Evolutionary conservation across 2,797 vertebrate species (phyloP).

Genomic region (Sternarchorhynchus goeldii): DNA sequence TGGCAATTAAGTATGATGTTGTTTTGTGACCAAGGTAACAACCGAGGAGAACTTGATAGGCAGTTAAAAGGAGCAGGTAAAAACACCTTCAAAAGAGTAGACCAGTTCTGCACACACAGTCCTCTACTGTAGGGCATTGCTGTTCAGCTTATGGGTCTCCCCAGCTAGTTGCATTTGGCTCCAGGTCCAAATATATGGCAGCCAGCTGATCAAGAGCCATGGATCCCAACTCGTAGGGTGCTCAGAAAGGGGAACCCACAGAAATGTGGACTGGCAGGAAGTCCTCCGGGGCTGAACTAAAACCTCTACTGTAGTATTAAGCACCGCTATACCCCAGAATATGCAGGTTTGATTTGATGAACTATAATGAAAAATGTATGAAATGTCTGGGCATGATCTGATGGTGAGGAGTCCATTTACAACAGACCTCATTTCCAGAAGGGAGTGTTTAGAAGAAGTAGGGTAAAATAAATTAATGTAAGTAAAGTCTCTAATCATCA

Average conservation of each 20-base stretch:
- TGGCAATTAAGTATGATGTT: conserved; percentile 56
- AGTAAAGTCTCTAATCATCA: no score
- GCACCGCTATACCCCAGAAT: neutral
- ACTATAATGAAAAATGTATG: conserved; percentile 16
- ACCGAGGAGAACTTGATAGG: conserved; percentile 36
- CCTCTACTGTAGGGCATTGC: no score
- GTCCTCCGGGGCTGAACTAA: no score
- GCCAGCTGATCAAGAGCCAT: no score
- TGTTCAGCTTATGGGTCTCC: no score
- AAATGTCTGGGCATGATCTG: neutral
- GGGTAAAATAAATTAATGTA: no score
- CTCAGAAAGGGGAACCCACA: no score
- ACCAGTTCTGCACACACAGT: no score
- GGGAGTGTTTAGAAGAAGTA: conserved; percentile 1
- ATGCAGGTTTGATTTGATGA: neutral
- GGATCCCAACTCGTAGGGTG: no score
- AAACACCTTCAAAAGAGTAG: neutral
- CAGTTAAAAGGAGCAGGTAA: conserved; percentile 47
- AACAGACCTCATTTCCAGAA: conserved; percentile 49
- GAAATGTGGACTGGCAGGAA: no score
- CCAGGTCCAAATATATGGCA: no score
- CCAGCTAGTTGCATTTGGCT: no score
- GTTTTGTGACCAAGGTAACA: conserved; percentile 48
- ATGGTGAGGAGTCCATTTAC: conserved; percentile 28
- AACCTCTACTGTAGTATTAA: neutral